Conservation (phyloP, 2,888 invertebrate genomes). For the Eupithecia subfuscata region DNA sequence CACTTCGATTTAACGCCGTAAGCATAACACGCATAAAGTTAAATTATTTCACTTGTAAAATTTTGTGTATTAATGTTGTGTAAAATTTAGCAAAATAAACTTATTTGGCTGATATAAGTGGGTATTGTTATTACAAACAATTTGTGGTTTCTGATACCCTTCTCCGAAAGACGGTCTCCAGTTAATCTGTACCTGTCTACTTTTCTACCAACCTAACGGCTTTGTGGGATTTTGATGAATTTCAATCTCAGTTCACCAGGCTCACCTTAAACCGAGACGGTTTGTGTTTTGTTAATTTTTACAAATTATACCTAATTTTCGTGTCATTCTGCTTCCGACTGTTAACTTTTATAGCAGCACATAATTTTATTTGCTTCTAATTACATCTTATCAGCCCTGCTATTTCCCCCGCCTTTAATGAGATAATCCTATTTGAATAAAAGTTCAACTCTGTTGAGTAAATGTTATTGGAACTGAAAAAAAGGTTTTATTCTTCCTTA, state of each 20-base stretch:
- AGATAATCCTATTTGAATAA: conserved; percentile 12
- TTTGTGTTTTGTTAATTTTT: conserved; percentile 1
- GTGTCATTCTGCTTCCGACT: conserved; percentile 3
- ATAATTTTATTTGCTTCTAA: conserved; percentile 31
- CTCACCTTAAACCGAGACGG: not conserved
- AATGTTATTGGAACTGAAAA: not conserved
- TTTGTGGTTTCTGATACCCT: not conserved
- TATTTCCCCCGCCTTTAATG: not conserved
- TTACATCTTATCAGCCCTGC: not conserved
- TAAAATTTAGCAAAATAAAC: too few relatives aligned
- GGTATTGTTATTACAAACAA: not conserved
- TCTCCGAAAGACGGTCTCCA: not conserved
- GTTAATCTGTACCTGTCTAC: not conserved
- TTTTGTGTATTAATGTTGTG: too few relatives aligned
- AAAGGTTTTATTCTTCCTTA: not conserved
- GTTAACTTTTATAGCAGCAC: conserved; percentile 26
- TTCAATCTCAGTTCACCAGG: not conserved
- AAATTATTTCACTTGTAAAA: too few relatives aligned
- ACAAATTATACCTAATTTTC: not conserved
- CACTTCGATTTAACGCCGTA: too few relatives aligned
- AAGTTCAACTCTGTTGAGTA: not conserved
- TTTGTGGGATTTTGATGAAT: not conserved
- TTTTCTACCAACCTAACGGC: not conserved
- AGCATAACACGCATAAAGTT: too few relatives aligned
- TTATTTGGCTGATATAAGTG: too few relatives aligned